These are phyloP conservation scores for Hypercompe scribonia DNA, from an alignment of 2,888 invertebrate species.

Conservation along the genomic window DNA sequence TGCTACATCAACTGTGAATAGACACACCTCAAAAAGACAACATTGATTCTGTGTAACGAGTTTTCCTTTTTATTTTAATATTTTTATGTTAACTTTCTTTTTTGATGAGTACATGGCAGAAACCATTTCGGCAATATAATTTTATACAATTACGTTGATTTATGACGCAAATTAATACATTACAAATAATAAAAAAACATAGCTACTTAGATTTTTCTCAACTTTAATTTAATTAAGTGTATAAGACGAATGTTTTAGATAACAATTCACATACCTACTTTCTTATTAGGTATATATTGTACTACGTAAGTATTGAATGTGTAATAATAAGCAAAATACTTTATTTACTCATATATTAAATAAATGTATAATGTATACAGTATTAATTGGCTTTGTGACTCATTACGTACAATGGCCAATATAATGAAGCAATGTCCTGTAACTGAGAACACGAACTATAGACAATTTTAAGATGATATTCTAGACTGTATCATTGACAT, in stretches of 20 bases:
- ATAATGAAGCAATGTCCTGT: conserved; percentile 44
- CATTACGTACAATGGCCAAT: conserved; percentile 43
- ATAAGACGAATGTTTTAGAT: background rate
- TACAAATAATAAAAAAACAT: background rate
- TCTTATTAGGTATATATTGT: background rate
- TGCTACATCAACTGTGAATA: background rate
- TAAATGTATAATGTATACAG: conserved; percentile 28
- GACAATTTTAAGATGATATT: conserved; percentile 21
- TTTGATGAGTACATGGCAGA: background rate
- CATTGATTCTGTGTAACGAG: background rate
- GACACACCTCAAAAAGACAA: background rate
- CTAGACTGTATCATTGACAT: conserved; percentile 28
- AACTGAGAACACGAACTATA: conserved; percentile 30
- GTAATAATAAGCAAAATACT: background rate
- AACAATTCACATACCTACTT: background rate
- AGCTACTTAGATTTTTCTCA: background rate
- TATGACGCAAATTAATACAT: background rate
- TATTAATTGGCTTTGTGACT: conserved; percentile 44
- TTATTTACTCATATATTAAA: background rate
- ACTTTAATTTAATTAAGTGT: background rate
- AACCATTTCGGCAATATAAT: background rate
- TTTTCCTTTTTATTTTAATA: background rate
- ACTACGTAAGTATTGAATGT: background rate
- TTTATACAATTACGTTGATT: background rate
- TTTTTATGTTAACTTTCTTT: background rate